Conservation (phyloP, 2,888 invertebrate species). For the Charanyca ferruginea region DNA sequence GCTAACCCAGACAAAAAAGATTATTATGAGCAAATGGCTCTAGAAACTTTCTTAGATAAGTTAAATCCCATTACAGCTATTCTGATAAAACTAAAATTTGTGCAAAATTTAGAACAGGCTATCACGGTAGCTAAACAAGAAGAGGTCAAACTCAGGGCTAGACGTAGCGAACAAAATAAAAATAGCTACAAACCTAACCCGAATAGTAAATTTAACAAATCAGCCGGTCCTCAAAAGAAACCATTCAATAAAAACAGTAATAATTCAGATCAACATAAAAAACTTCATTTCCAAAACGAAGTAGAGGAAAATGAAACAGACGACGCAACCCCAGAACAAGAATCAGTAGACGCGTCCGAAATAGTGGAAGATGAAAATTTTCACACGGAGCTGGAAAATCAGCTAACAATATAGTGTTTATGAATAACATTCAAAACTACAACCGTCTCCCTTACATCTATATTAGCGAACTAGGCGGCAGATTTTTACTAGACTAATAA, state of each 20-base stretch:
- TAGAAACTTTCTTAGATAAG: too few species aligned
- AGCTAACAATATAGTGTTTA: constrained; percentile 39
- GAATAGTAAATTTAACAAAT: constrained; percentile 9
- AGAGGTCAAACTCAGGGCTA: constrained; percentile 44
- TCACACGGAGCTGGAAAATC: constrained; percentile 22
- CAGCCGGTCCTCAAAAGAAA: constrained; percentile 10
- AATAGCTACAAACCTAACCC: background rate
- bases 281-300: constrained; percentile 22
- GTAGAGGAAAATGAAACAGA: background rate
- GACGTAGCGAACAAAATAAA: constrained; percentile 7
- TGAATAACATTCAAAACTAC: constrained; percentile 39
- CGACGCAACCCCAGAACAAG: background rate
- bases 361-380: constrained; percentile 44
- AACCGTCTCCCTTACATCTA: constrained; percentile 52
- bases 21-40: too few species aligned
- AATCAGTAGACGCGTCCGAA: background rate
- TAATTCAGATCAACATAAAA: constrained; percentile 7
- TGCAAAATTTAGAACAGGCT: constrained; percentile 52
- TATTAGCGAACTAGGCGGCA: constrained; percentile 55
- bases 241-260: background rate
- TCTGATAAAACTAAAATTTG: constrained; percentile 42
- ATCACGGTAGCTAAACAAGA: constrained; percentile 59
- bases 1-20: too few species aligned
- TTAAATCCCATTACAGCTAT: constrained; percentile 57
- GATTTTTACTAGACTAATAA: constrained; percentile 56